Evolutionary conservation across 2,888 invertebrate genomes (phyloP), one percentile per base, ranked within the genome.

Genomic region (Nemapogon koenigi): DNA sequence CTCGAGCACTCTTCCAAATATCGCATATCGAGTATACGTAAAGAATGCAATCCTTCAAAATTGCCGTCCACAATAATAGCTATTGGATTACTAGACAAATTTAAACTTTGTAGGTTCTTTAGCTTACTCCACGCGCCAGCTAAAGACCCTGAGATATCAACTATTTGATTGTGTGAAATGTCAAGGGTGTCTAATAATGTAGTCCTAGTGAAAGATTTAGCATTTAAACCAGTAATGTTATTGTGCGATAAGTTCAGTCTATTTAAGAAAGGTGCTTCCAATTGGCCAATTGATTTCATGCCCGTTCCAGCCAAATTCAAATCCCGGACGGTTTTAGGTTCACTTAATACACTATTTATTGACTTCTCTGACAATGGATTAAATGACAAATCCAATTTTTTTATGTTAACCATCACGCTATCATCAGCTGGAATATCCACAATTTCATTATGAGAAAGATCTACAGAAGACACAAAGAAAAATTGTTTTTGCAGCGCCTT

Each of bases 181-280:
- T 94, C 92, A 27, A 94, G 63, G 0, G 81, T 81, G 59, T 92
- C 90, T 13, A 94, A 59, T 36, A 93, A 71, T 1, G 92, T 92
- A 0, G 92, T 88, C 35, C 93, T 79, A 44, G 90, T 87, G 49
- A 94, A 90, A 2, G 86, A 83, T 46, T 83, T 82, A 6, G 86
- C 83, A 11, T 84, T 79, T 16, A 94, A 67, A 19, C 79, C 72
- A 1, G 78, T 71, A 33, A 95, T 85, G 37, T 84, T 82, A 53
- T 94, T 95, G 32, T 83, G 71, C 0, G 93, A 92, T 17, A 95
- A 57, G 62, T 94, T 93, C 16, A 95, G 68, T 41, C 78, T 73
- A 46, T 87, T 85, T 37, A 95, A 71, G 56, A 94, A 95, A 1
- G 94, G 94, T 4, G 92, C 93, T 68, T 95, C 91, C 17, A 92